Evolutionary conservation across 2,888 invertebrate genomes (phyloP), one percentile per base, ranked within the genome.

Genomic region (Drosophila lutescens): DNA sequence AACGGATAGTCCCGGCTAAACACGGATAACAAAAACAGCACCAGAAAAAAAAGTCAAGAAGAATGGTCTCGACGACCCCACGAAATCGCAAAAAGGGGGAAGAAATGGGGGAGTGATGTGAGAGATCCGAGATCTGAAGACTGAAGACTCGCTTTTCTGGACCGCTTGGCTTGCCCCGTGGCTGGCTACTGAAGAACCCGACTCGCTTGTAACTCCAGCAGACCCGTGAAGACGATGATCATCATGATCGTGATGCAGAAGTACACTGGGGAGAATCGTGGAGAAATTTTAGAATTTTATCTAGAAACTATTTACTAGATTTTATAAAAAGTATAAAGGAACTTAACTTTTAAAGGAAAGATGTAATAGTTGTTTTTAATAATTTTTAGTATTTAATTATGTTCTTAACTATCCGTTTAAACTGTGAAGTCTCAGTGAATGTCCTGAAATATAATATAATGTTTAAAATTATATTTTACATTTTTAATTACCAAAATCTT

Each of bases 121-220:
- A 49, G 41, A 47, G 41, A 26, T 15, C n/a, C 20, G 57, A 49
- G 41, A 47, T 20, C 26, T 0, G 12, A 54, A 56, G 23, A 30
- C 53, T 53, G 49, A 53, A 55, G 46, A 65, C 41, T 46, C 57
- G 58, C 49, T 59, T 30, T 20, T 68, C 38, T 20, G 56, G 55
- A 65, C 86, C 81, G 86, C 74, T 81, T 77, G 65, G 77, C 71
- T 78, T 85, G 88, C 78, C 81, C 80, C 77, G 61, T 86, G 86
- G 86, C 82, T 81, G 89, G 79, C 78, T 83, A 89, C 88, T 90
- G 82, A 86, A 63, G 61, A 63, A 54, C 46, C 54, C 58, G 69
- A 60, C 60, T 32, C 50, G 55, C 53, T 61, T 57, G 65, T 53
- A 61, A 62, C 49, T 34, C 63, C 55, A 47, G 26, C 40, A 53